Base-by-base conservation (phyloP, 2,888 invertebrate genomes). In the Pantelozetes paolii region DNA sequence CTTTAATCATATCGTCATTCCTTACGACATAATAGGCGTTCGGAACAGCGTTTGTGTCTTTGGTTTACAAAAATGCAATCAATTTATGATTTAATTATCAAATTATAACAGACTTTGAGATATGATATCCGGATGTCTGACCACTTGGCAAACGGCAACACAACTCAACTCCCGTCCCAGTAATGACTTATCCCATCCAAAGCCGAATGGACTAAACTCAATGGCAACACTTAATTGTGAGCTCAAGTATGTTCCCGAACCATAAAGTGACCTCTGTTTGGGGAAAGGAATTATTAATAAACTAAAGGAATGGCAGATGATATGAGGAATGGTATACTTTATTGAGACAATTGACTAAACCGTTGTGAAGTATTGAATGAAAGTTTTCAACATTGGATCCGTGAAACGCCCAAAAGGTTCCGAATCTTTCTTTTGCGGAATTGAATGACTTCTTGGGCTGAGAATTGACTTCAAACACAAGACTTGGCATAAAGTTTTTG, bases 341-440 rank as follows among this genome's bases (percentile, higher is more conserved):
- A 23, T 73, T 73, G 15, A 73, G 40, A 64, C 73, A 64, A 36
- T 50, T 69, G 2, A 54, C 40, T 20, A 73, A 28, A 9, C 73
- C 73, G 45, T 73, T 73, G 73, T 73, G 64, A 3, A 73, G 45
- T 11, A 73, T 73, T 20, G 73, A 73, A 50, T 73, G 73, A 67
- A 67, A 73, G 64, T 73, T 73, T 30, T 73, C 73, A 36, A 64
- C n/a, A 15, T 3, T 18, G 11, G 73, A 73, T 9, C 73, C 73
- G 20, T 73, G 73, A 50, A 73, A 73, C 20, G 73, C 73, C n/a
- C 64, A 64, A 67, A 73, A 73, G 13, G 73, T 40, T 28, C 73
- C 73, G 42, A 23, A 57, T 6, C 57, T 11, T 26, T 57, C 23
- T 57, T 26, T n/a, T 5, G 57, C 20, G 6, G 3, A n/a, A 26